These are phyloP conservation scores for Nomada hirtipes DNA, from an alignment of 2,888 invertebrate species.

Conservation along the genomic window DNA sequence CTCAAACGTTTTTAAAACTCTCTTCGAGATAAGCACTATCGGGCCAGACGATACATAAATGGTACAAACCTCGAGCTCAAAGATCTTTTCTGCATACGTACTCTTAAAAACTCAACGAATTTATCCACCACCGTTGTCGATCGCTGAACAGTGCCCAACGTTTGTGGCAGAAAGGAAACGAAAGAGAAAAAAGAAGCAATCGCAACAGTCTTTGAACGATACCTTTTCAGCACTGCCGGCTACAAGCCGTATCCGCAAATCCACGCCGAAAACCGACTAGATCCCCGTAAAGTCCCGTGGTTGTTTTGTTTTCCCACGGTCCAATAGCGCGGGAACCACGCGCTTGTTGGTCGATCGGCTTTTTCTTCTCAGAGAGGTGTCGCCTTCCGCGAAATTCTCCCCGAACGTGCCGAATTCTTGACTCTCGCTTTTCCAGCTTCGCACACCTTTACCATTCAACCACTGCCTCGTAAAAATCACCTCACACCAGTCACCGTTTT, in stretches of 20 bases:
- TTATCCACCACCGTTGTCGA: slow-evolving; percentile 8
- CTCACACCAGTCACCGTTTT: slow-evolving; percentile 53
- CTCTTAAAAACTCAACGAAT: neutral
- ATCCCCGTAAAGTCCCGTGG: slow-evolving; percentile 20
- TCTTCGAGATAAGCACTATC: slow-evolving; percentile 17
- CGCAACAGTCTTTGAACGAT: slow-evolving; percentile 23
- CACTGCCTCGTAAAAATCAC: slow-evolving; percentile 38
- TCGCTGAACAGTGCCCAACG: neutral
- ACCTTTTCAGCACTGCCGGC: slow-evolving; percentile 43
- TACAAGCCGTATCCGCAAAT: slow-evolving; percentile 25
- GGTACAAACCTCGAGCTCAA: neutral
- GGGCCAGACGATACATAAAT: neutral
- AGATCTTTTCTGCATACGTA: no score
- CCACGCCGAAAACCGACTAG: slow-evolving; percentile 28
- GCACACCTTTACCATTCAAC: neutral
- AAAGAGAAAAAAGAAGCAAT: neutral
- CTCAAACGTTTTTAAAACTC: neutral
- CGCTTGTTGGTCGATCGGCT: slow-evolving; percentile 32
- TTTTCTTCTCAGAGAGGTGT: slow-evolving; percentile 8
- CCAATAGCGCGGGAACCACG: slow-evolving; percentile 39
- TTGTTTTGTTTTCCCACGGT: slow-evolving; percentile 18
- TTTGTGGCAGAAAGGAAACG: neutral
- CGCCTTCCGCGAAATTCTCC: slow-evolving; percentile 18
- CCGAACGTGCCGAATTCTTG: neutral
- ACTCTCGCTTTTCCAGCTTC: neutral